phyloP scores from a whole-genome alignment of 2,113 vertebrate species.

The Perca flavescens region DNA sequence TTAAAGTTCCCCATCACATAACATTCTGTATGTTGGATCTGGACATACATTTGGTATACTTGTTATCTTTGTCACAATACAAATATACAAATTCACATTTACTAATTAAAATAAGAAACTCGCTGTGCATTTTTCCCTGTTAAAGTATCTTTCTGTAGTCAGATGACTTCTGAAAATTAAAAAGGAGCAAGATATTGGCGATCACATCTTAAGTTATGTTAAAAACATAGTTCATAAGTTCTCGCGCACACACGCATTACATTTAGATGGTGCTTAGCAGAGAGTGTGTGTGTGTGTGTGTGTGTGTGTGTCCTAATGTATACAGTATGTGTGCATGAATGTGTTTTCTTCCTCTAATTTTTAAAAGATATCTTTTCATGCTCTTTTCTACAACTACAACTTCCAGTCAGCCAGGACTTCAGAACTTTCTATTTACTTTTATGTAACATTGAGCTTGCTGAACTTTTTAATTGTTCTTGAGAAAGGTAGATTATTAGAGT shows the following conservation, averaged over 20 bases:
- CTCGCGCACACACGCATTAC: conserved; percentile 10
- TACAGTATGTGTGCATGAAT: no score
- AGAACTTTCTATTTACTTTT: not conserved
- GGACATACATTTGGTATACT: not conserved
- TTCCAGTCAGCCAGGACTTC: not conserved
- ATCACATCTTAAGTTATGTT: not conserved
- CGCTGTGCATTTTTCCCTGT: not conserved
- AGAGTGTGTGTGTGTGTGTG: not conserved
- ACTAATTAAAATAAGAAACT: not conserved
- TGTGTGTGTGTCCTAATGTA: no score
- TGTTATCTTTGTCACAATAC: not conserved
- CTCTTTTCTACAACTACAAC: not conserved
- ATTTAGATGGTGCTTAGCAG: conserved; percentile 46
- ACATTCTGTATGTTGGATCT: not conserved
- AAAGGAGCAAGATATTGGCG: not conserved
- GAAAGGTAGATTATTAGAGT: not conserved
- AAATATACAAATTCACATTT: not conserved
- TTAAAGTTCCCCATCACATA: conserved; percentile 35
- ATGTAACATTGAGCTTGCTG: not conserved
- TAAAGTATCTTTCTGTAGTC: not conserved
- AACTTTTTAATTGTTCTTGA: no score
- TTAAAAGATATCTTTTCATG: not conserved
- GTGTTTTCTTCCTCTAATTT: no score
- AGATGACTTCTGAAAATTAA: not conserved
- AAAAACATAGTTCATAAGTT: conserved; percentile 8